Base-by-base conservation (phyloP, 2,113 vertebrate genomes). In the Mesitornis unicolor region DNA sequence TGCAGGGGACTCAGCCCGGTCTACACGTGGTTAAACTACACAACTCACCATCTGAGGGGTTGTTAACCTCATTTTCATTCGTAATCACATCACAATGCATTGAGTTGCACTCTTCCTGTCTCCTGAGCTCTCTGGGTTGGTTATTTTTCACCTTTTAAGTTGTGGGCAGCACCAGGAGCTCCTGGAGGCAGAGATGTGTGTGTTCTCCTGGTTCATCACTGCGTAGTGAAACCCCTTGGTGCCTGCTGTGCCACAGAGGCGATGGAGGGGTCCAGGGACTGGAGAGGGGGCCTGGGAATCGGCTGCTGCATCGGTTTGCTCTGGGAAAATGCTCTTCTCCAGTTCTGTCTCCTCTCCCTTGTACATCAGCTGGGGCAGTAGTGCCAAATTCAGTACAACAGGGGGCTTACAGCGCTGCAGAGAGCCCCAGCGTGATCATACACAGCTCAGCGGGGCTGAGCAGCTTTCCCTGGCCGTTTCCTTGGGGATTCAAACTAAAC, bases 351-450 rank as follows among this genome's bases (percentile, higher is more conserved):
- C 40, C 51, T 81, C 33, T 74, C 33, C 51, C 47, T 54, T n/a
- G n/a, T 12, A 19, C 3, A 1, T 65, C 48, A 29, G 33, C 54
- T 22, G 54, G 51, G 53, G 35, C 17, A 25, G 6, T 26, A 50
- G 40, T 5, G 25, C 73, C 42, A 19, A 35, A 17, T 5, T 9
- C 28, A 28, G 64, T 10, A 24, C 35, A 25, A 5, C 3, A 7
- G 65, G 60, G 33, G 22, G 28, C 8, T 68, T 8, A 4, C 33
- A 12, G 24, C 9, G 50, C 89, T 45, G 53, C n/a, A 29, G 40
- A 25, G 45, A 57, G 31, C 11, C 24, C 33, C 0, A 9, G 14
- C 4, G 36, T 1, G 35, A n/a, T 33, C 1, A 2, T 26, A 7
- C 17, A n/a, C n/a, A n/a, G n/a, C n/a, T n/a, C n/a, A n/a, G n/a